A percentile compares a stretch with the other conserved stretches of the same genome.
Evolutionary conservation across 1,140 invertebrate genomes (phyloP).

Genomic region (Delia radicum): DNA sequence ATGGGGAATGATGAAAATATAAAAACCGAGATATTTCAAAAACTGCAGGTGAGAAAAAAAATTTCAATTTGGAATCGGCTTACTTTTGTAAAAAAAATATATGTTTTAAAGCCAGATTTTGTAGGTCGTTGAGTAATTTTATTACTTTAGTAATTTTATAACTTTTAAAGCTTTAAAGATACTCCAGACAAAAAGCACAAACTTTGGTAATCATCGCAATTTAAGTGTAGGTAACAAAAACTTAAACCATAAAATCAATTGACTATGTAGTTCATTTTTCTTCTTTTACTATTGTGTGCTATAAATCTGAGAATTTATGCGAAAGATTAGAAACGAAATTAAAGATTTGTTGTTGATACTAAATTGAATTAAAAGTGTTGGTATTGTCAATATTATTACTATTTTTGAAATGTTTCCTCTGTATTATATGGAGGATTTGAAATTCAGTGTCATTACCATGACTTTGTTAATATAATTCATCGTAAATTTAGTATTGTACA

Average conservation of each 20-base stretch:
- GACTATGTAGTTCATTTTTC: neutral
- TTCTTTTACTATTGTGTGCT: neutral
- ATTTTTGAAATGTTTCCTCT: neutral
- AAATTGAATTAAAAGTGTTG: neutral
- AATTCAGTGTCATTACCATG: too few species aligned
- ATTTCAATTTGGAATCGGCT: too few species aligned
- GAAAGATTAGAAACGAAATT: neutral
- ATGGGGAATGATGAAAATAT: too few species aligned
- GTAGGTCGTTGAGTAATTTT: too few species aligned
- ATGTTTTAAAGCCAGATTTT: too few species aligned
- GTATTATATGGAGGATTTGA: neutral
- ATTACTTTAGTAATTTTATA: too few species aligned
- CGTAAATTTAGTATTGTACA: neutral
- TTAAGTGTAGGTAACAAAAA: neutral
- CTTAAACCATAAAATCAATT: neutral
- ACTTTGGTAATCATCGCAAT: too few species aligned
- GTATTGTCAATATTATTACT: neutral
- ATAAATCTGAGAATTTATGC: neutral
- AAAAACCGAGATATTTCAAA: too few species aligned
- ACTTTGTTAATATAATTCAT: neutral
- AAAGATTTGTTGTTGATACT: neutral
- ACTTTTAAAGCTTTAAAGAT: too few species aligned
- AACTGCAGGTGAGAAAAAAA: too few species aligned
- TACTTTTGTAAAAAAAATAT: too few species aligned
- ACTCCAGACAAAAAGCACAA: too few species aligned